These are phyloP conservation scores for Theretra japonica DNA, from an alignment of 2,888 invertebrate genomes.

Conservation along the genomic window DNA sequence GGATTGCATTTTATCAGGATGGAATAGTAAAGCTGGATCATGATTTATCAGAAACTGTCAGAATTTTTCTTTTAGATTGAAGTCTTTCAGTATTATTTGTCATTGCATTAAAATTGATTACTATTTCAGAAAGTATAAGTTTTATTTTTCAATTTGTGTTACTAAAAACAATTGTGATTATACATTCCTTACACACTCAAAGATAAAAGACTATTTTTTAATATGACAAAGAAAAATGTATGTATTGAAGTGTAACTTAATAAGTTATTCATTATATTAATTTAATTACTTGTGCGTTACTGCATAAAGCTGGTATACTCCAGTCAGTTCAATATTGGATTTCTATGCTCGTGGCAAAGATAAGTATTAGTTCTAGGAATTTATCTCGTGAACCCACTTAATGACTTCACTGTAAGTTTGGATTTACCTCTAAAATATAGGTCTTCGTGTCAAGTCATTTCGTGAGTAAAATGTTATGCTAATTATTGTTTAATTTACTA, in stretches of 20 bases:
- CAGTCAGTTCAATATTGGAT: slow-evolving; percentile 30
- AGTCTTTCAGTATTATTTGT: too few relatives aligned
- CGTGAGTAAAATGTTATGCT: neutral
- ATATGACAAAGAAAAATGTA: neutral
- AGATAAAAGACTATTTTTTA: neutral
- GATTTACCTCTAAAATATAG: neutral
- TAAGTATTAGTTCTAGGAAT: slow-evolving; percentile 31
- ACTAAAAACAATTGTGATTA: too few relatives aligned
- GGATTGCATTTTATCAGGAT: too few relatives aligned
- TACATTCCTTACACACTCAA: too few relatives aligned
- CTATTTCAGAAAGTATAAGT: too few relatives aligned
- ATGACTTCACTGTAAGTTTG: slow-evolving; percentile 34
- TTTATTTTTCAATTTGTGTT: too few relatives aligned
- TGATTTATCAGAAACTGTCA: too few relatives aligned
- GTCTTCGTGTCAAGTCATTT: neutral
- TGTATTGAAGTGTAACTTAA: neutral
- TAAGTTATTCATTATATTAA: neutral
- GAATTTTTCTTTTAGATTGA: too few relatives aligned
- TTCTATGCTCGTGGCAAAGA: slow-evolving; percentile 29
- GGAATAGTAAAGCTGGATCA: too few relatives aligned
- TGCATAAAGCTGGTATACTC: slow-evolving; percentile 24
- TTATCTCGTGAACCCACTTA: neutral
- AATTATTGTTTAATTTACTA: too few relatives aligned
- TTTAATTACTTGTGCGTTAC: slow-evolving; percentile 27
- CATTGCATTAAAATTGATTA: too few relatives aligned